phyloP scores from a whole-genome alignment of 1,140 invertebrate genomes.

The Zaprionus lachaisei region DNA sequence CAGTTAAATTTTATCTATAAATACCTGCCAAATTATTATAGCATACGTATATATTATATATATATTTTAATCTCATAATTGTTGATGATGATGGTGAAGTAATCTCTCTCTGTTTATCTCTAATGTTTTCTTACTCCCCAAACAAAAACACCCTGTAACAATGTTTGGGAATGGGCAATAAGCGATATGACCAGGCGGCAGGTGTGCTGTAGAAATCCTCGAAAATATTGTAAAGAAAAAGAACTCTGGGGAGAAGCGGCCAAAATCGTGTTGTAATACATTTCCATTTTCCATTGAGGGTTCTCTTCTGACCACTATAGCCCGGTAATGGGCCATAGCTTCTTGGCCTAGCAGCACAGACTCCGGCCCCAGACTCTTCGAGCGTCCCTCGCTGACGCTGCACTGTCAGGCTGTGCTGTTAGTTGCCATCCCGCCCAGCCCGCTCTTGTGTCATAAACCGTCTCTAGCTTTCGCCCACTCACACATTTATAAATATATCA shows the following conservation, averaged over 20 bases:
- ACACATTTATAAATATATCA: conserved; percentile 61
- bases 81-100: conserved; percentile 84
- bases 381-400: conserved; percentile 41
- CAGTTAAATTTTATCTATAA: conserved; percentile 59
- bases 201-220: conserved; percentile 85
- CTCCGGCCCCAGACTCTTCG: conserved; percentile 31
- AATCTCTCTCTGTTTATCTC: conserved; percentile 85
- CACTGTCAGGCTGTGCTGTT: conserved; percentile 25
- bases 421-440: conserved; percentile 11
- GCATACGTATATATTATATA: conserved; percentile 50
- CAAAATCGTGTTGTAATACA: conserved; percentile 84
- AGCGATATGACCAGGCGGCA: conserved; percentile 88
- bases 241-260: conserved; percentile 84
- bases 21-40: conserved; percentile 56
- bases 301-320: background rate
- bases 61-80: conserved; percentile 72
- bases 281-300: conserved; percentile 80
- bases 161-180: conserved; percentile 87
- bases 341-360: conserved; percentile 32
- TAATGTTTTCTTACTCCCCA: conserved; percentile 82
- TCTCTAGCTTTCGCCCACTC: conserved; percentile 36
- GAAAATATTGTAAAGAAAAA: conserved; percentile 81
- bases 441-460: conserved; percentile 51
- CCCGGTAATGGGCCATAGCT: conserved; percentile 2
- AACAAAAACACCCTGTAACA: conserved; percentile 59